Evolutionary conservation across 2,888 invertebrate genomes (phyloP).

Genomic region (Athalia cordata): DNA sequence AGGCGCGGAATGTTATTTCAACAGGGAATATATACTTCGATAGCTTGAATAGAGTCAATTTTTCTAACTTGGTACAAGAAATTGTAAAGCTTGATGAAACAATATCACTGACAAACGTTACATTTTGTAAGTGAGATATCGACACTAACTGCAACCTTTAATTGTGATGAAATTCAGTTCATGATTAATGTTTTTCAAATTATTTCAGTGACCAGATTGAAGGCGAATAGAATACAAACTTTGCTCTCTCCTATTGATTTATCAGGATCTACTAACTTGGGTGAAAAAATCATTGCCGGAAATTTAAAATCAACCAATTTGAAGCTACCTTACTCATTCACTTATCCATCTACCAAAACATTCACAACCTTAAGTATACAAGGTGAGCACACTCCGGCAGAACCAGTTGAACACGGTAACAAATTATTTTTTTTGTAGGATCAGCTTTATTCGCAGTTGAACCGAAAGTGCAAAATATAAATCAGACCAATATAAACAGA

Average conservation of each 20-base stretch:
- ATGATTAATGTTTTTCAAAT: slow-evolving; percentile 3
- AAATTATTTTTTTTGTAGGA: slow-evolving; percentile 64
- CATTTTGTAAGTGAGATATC: slow-evolving; percentile 70
- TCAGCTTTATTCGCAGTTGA: slow-evolving; percentile 71
- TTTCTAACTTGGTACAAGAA: slow-evolving; percentile 67
- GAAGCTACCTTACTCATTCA: slow-evolving; percentile 57
- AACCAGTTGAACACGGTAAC: background rate
- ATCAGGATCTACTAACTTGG: slow-evolving; percentile 51
- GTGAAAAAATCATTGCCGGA: slow-evolving; percentile 59
- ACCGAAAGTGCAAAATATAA: slow-evolving; percentile 72
- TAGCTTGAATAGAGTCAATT: slow-evolving; percentile 70
- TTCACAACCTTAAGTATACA: slow-evolving; percentile 64
- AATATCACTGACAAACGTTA: slow-evolving; percentile 67
- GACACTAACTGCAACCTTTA: slow-evolving; percentile 17
- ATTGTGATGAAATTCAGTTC: background rate
- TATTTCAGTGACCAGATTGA: slow-evolving; percentile 49
- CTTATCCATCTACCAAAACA: slow-evolving; percentile 50
- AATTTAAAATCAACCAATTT: slow-evolving; percentile 64
- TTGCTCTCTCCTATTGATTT: slow-evolving; percentile 73
- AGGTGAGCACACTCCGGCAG: slow-evolving; percentile 59
- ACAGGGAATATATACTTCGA: slow-evolving; percentile 67
- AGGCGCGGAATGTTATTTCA: slow-evolving; percentile 62
- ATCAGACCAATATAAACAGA: slow-evolving; percentile 67
- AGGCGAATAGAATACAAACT: slow-evolving; percentile 62
- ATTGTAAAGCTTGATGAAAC: slow-evolving; percentile 71